phyloP scores from a whole-genome alignment of 2,888 invertebrate species.

The Dione juno region DNA sequence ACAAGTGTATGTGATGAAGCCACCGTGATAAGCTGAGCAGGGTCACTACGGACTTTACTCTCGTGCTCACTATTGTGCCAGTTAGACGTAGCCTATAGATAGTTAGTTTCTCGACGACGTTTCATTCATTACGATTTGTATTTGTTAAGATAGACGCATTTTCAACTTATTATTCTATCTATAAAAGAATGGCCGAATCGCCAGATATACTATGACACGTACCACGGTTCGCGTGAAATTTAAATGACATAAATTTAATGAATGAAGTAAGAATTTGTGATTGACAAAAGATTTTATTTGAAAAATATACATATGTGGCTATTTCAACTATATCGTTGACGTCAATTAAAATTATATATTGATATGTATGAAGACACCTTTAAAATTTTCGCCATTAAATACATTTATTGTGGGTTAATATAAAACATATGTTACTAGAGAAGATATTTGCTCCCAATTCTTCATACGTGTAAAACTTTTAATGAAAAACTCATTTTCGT shows the following conservation, averaged over 20 bases:
- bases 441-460: too few species aligned
- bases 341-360: neutral
- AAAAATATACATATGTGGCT: neutral
- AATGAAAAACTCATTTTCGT: too few species aligned
- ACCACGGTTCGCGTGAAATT: neutral
- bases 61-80: constrained; percentile 82
- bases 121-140: constrained; percentile 29
- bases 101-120: constrained; percentile 55
- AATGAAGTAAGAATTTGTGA: neutral
- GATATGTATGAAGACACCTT: too few species aligned
- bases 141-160: constrained; percentile 24
- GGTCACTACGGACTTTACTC: constrained; percentile 65
- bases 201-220: neutral
- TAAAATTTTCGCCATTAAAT: too few species aligned
- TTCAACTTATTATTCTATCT: neutral
- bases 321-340: neutral
- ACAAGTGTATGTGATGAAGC: constrained; percentile 50
- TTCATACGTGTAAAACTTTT: too few species aligned
- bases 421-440: too few species aligned
- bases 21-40: constrained; percentile 75
- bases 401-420: too few species aligned
- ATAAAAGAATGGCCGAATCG: neutral
- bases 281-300: neutral
- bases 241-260: neutral
- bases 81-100: constrained; percentile 72